These are phyloP conservation scores for Enteromius mattozi DNA, from an alignment of 2,797 vertebrate genomes.

Conservation along the genomic window DNA sequence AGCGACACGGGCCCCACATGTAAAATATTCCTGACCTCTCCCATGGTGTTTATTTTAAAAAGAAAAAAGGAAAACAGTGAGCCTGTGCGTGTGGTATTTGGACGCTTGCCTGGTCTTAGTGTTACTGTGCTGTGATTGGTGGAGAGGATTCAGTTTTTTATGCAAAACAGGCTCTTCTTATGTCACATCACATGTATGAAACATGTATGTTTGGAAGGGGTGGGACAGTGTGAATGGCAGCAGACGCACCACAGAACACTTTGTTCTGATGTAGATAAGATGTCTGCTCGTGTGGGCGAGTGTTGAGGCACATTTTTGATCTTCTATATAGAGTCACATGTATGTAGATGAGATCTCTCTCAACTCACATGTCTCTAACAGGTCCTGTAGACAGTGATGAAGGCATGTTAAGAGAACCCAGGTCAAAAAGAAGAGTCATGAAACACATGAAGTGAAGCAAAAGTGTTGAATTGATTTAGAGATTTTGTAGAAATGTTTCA, in stretches of 20 bases:
- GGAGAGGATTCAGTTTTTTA: constrained; percentile 16
- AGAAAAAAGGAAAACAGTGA: constrained; percentile 57
- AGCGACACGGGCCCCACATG: constrained; percentile 40
- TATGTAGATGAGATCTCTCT: background rate
- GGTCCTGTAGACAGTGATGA: constrained; percentile 6
- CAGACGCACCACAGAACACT: background rate
- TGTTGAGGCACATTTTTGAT: background rate
- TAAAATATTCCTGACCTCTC: constrained; percentile 59
- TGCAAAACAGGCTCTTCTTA: constrained; percentile 15
- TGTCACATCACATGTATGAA: constrained; percentile 34
- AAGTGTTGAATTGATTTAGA: constrained; percentile 12
- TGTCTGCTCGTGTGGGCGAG: background rate
- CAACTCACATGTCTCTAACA: background rate
- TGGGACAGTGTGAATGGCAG: constrained; percentile 13
- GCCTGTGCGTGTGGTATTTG: constrained; percentile 59
- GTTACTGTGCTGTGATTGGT: constrained; percentile 45
- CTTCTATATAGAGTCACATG: background rate
- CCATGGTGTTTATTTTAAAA: constrained; percentile 65
- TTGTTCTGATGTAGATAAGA: constrained; percentile 25
- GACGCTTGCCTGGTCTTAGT: constrained; percentile 45
- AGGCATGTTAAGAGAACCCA: background rate
- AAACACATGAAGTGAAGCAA: background rate
- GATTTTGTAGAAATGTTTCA: background rate
- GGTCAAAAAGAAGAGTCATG: background rate
- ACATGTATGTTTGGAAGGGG: constrained; percentile 35